Percentiles rank a stretch among this genome's conserved stretches.
These are phyloP conservation scores for Drosophila setifemur DNA, from an alignment of 1,140 invertebrate genomes.

Conservation along the genomic window DNA sequence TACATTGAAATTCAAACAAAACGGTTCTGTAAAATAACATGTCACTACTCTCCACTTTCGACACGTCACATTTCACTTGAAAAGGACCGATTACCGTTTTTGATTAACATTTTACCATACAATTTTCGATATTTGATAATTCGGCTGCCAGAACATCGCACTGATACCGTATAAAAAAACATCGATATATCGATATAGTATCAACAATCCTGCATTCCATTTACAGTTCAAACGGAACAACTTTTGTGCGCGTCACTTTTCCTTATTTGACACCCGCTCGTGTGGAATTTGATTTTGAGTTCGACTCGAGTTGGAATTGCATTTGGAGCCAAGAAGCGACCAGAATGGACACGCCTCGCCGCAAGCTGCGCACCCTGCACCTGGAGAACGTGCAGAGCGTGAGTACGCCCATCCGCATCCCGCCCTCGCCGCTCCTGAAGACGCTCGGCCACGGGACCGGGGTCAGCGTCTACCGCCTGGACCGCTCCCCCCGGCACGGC, in stretches of 20 bases:
- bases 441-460: slow-evolving; percentile 84
- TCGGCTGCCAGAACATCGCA: too few species aligned
- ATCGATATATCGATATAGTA: too few species aligned
- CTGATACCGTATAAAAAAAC: too few species aligned
- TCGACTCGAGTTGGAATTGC: too few species aligned
- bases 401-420: slow-evolving; percentile 72
- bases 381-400: slow-evolving; percentile 63
- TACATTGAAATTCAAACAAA: too few species aligned
- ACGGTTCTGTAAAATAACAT: too few species aligned
- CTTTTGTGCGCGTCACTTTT: slow-evolving; percentile 51
- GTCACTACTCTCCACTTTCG: too few species aligned
- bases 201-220: slow-evolving; percentile 2
- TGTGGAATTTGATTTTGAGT: slow-evolving; percentile 4
- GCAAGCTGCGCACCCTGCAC: slow-evolving; percentile 64
- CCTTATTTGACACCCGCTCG: background rate
- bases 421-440: slow-evolving; percentile 73
- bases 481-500: slow-evolving; percentile 87
- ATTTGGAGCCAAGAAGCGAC: slow-evolving; percentile 3
- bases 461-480: slow-evolving; percentile 89
- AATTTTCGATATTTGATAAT: too few species aligned
- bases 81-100: too few species aligned
- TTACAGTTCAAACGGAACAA: slow-evolving; percentile 27
- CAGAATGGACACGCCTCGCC: slow-evolving; percentile 68
- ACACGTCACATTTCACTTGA: too few species aligned
- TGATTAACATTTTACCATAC: too few species aligned